These are phyloP conservation scores for Poecile atricapillus DNA, from an alignment of 2,113 vertebrate genomes.

Conservation along the genomic window DNA sequence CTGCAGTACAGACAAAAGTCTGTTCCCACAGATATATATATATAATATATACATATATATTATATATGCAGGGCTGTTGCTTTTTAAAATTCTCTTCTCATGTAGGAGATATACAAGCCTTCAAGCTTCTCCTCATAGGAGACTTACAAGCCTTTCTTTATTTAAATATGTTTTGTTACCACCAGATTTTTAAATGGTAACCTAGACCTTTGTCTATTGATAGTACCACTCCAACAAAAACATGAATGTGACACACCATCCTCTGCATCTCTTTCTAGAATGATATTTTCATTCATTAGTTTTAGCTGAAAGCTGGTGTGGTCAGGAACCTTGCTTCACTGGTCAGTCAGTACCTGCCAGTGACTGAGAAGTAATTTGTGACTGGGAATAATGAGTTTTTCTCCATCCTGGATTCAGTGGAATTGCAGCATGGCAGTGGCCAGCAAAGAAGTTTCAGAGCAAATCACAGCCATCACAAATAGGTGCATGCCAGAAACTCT, in stretches of 20 bases:
- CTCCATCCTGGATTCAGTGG: neutral
- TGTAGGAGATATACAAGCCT: neutral
- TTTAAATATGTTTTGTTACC: neutral
- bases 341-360: neutral
- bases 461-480: neutral
- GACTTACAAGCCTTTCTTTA: neutral
- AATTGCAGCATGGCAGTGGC: neutral
- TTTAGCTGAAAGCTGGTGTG: neutral
- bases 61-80: neutral
- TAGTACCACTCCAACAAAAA: neutral
- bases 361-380: neutral
- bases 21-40: neutral
- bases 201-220: neutral
- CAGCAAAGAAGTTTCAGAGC: neutral
- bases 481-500: neutral
- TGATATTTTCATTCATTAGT: neutral
- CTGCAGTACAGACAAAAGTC: neutral
- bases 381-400: neutral
- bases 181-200: neutral
- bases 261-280: neutral
- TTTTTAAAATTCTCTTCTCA: neutral
- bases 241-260: fast-evolving
- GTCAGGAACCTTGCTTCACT: neutral
- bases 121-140: neutral
- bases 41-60: no score